phyloP scores from a whole-genome alignment of 2,113 vertebrate genomes.

The Craseonycteris thonglongyai region DNA sequence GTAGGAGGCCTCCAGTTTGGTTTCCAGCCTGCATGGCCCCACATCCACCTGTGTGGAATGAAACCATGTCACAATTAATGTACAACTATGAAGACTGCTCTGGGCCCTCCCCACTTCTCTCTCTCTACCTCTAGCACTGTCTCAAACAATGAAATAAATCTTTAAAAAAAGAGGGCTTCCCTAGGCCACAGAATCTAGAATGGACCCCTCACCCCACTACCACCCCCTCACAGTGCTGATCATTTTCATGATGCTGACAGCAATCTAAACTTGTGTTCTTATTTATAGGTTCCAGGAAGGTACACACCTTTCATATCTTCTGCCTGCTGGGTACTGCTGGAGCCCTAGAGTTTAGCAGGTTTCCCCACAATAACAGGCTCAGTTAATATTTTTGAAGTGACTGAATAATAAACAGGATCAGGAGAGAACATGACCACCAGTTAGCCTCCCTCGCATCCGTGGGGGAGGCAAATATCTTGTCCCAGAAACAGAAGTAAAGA shows the following conservation, averaged over 20 bases:
- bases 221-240: neutral
- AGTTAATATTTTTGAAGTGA: neutral
- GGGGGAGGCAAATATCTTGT: neutral
- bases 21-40: too few relatives aligned
- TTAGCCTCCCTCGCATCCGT: neutral
- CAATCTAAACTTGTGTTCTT: neutral
- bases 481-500: neutral
- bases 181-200: neutral
- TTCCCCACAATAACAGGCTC: neutral
- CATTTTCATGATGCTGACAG: neutral
- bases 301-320: neutral
- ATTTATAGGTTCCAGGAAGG: neutral
- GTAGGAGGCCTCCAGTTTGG: too few relatives aligned
- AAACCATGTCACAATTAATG: too few relatives aligned
- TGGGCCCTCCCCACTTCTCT: too few relatives aligned
- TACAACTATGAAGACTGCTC: too few relatives aligned
- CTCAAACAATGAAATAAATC: too few relatives aligned
- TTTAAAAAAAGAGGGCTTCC: too few relatives aligned
- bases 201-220: rapidly evolving
- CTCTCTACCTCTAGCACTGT: too few relatives aligned
- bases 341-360: neutral
- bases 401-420: neutral
- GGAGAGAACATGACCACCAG: neutral
- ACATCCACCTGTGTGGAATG: too few relatives aligned
- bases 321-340: neutral